Base-by-base conservation (phyloP, 2,797 vertebrate genomes). In the Holocentrus rufus region DNA sequence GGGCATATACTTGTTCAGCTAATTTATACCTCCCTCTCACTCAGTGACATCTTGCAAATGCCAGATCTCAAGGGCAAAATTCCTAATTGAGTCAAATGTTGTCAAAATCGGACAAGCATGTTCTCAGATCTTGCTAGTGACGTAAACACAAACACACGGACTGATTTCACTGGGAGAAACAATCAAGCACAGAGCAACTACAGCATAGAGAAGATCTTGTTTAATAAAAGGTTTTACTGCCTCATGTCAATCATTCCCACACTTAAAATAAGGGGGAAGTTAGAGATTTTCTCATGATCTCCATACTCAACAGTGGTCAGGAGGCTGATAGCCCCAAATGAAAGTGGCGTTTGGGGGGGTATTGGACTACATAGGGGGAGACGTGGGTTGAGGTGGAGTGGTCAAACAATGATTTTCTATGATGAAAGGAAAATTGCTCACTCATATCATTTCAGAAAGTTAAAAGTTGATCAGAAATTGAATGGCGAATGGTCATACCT, bases 401-500 rank as follows among this genome's bases (percentile, higher is more conserved):
- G 1, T 15, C 2, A n/a, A 46, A 46, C 11, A 65, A 13, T 14
- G 14, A 58, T 57, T 50, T 63, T 34, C 7, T 67, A 18, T 5
- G n/a, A 71, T 27, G 31, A 59, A 61, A 60, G 71, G 2, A 67
- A 39, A 70, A 30, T 30, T 25, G 10, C 2, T 63, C 42, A 57
- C 34, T 34, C 20, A 18, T 36, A 20, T 58, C 3, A 46, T 44
- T 14, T 34, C 46, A 64, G 9, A 46, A 23, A 17, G 5, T 27
- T 1, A 58, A 27, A 39, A 50, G 17, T 25, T 22, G 44, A 15
- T 17, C 22, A 55, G 46, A 2, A 36, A 30, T 53, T 14, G 8
- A 27, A 22, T 7, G 57, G 4, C 34, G 36, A 13, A 6, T 73
- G 1, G n/a, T 56, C 64, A 65, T 87, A 92, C 89, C 89, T 67